Base-by-base conservation (phyloP, 2,113 vertebrate species). In the Pionites leucogaster region DNA sequence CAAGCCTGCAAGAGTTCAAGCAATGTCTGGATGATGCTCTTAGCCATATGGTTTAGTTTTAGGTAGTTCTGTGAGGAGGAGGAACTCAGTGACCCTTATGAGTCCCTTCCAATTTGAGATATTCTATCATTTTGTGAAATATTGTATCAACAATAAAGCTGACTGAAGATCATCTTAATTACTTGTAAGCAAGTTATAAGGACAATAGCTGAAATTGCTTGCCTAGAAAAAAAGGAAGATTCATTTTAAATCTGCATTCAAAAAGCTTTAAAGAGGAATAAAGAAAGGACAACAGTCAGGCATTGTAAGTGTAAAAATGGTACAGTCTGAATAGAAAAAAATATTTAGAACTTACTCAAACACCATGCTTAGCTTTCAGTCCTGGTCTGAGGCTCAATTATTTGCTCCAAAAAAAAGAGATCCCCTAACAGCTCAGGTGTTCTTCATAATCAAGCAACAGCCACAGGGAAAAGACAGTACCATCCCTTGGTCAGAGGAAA, bases 1-100 rank as follows among this genome's bases (percentile, higher is more conserved):
- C 18, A 64, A 2, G 7, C 5, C 13, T 53, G 53, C 20, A 42
- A 72, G 29, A 65, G 16, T n/a, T 55, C 25, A 41, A 17, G 47
- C 10, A 72, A 16, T 1, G 1, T 35, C 47, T 55, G 47, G 13
- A 63, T 3, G 2, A 35, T 3, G 2, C 5, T 41, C 5, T 76
- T 41, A 63, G 19, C 25, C 13, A 27, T n/a, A 47, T 15, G 7
- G 46, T 44, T 70, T 53, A 77, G 4, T 53, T 76, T 62, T 31
- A 47, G 12, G 28, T 2, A 41, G 37, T 37, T 14, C 44, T 82
- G 22, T 1, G 1, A 59, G 22, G 8, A 74, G 14, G 14, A 60
- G 14, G 10, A 7, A 60, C 44, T 46, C 9, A 1, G 50, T 71
- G 13, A 37, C 49, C 4, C 4, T 39, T 87, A 52, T 44, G 14